phyloP scores from a whole-genome alignment of 92 coral and sea anemone genomes.

The Porites evermanni region DNA sequence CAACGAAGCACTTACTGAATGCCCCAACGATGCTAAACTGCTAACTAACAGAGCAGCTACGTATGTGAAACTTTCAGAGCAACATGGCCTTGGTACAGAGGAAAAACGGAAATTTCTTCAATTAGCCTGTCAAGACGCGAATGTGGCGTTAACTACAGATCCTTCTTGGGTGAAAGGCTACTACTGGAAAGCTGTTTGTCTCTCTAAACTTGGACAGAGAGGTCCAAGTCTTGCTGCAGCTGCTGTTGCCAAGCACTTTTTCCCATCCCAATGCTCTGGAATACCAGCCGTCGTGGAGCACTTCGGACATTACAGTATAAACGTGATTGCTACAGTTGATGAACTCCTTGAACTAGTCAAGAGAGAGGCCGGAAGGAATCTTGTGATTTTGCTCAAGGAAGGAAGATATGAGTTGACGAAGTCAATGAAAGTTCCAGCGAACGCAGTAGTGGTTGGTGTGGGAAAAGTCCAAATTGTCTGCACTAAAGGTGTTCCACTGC shows the following conservation, averaged over 20 bases:
- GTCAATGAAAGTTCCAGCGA: neutral
- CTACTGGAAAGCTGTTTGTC: conserved; percentile 34
- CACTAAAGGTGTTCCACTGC: neutral
- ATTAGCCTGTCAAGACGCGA: neutral
- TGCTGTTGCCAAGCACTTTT: conserved; percentile 3
- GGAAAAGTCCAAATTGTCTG: conserved; percentile 12
- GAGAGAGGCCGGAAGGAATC: neutral
- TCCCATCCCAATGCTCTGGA: neutral
- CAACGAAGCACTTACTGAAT: neutral
- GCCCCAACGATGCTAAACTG: conserved; percentile 21
- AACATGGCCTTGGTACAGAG: neutral
- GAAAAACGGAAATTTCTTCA: neutral
- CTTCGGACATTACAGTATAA: conserved; percentile 4
- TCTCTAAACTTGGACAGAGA: conserved; percentile 9
- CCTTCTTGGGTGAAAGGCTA: conserved; percentile 22
- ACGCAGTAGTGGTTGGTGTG: conserved; percentile 16
- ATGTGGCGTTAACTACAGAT: conserved; percentile 10
- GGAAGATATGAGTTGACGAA: conserved; percentile 10
- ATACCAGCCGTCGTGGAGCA: conserved; percentile 7
- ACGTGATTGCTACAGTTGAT: neutral
- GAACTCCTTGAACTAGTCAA: neutral
- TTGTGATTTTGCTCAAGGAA: conserved; percentile 15
- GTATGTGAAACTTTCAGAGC: conserved; percentile 4
- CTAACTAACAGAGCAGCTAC: conserved; percentile 15
- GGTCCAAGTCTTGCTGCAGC: conserved; percentile 32